Conservation (phyloP, 2,888 invertebrate genomes). For the Oscheius sp. region DNA sequence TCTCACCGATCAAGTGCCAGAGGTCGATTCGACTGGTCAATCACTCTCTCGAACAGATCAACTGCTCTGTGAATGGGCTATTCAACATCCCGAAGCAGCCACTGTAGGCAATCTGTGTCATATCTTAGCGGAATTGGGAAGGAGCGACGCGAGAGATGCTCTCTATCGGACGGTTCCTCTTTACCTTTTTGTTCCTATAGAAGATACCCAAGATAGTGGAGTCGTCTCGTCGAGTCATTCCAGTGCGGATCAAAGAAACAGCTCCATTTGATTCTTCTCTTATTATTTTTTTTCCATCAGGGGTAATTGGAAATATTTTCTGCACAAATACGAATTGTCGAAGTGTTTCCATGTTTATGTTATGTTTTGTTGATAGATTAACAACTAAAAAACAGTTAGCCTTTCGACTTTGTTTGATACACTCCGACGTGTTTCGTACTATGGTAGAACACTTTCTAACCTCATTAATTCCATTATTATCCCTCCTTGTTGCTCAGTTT, state of each 20-base stretch:
- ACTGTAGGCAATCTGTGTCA: conserved; percentile 75
- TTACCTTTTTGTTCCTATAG: conserved; percentile 67
- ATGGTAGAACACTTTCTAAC: not conserved
- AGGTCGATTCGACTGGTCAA: conserved; percentile 68
- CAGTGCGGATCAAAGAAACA: conserved; percentile 26
- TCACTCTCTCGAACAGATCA: conserved; percentile 72
- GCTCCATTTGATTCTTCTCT: conserved; percentile 7
- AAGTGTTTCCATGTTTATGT: not conserved
- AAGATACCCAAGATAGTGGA: conserved; percentile 51
- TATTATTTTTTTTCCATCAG: not conserved
- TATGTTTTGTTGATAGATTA: no score
- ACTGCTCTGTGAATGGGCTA: conserved; percentile 74
- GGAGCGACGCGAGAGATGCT: conserved; percentile 75
- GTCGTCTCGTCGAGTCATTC: conserved; percentile 49
- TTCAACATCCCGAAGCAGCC: conserved; percentile 69
- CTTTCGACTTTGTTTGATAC: no score
- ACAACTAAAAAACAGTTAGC: no score
- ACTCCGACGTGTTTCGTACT: no score
- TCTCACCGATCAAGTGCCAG: conserved; percentile 75
- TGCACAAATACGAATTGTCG: no score
- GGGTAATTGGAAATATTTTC: not conserved
- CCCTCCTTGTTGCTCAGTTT: conserved; percentile 31
- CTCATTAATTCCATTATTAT: no score
- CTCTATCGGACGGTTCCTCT: conserved; percentile 76
- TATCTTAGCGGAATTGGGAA: conserved; percentile 76